Percentiles rank a stretch among this genome's conserved stretches.
Evolutionary conservation across 2,797 vertebrate species (phyloP).

Genomic region (Taeniopygia guttata): DNA sequence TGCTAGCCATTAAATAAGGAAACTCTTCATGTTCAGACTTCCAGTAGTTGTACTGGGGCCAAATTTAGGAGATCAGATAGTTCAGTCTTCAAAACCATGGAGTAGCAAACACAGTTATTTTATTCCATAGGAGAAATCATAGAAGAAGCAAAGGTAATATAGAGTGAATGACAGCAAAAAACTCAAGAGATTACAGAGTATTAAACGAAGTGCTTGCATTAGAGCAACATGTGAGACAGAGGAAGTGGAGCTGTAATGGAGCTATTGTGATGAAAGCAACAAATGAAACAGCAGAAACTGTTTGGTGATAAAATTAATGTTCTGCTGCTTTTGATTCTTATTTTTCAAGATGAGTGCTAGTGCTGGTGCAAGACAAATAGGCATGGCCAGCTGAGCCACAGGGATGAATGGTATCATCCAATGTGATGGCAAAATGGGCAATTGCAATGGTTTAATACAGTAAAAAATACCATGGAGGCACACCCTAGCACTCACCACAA

Average conservation of each 20-base stretch:
- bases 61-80: neutral
- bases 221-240: neutral
- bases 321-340: neutral
- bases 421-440: neutral
- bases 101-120: neutral
- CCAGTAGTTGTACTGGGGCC: neutral
- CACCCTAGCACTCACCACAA: neutral
- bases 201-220: neutral
- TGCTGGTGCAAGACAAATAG: neutral
- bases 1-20: neutral
- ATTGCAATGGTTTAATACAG: neutral
- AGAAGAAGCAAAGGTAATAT: neutral
- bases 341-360: neutral
- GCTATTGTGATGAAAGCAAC: neutral
- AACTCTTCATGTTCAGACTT: neutral
- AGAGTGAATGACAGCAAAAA: neutral
- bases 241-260: neutral
- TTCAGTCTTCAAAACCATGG: neutral
- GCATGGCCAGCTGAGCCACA: neutral
- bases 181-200: fast-evolving
- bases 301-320: neutral
- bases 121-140: neutral
- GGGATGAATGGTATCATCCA: neutral
- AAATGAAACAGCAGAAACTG: neutral
- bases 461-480: neutral